Conservation (phyloP, 2,888 invertebrate species). For the Athrips mouffetella region DNA sequence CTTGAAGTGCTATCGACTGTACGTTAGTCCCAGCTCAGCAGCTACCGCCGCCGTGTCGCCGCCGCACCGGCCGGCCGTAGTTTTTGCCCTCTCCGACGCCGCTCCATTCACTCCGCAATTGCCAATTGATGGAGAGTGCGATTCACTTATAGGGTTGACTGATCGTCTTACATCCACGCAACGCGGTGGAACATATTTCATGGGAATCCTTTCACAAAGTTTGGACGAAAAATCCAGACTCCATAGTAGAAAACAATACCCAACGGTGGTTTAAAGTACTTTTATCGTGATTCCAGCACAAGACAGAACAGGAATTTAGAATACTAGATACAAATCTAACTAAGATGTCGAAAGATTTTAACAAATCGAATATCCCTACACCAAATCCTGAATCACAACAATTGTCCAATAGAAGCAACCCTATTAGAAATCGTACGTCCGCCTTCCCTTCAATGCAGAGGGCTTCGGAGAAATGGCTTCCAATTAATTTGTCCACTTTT, state of each 20-base stretch:
- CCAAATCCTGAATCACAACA: background rate
- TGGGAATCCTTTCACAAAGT: background rate
- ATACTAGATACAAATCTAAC: too few relatives aligned
- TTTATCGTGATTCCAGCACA: too few relatives aligned
- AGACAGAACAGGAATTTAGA: too few relatives aligned
- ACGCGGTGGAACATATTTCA: background rate
- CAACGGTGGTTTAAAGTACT: too few relatives aligned
- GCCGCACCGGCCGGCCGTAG: conserved; percentile 13
- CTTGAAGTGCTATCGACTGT: background rate
- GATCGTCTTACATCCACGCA: conserved; percentile 9
- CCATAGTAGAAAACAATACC: too few relatives aligned
- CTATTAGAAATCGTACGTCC: conserved; percentile 1
- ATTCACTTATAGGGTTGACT: conserved; percentile 42
- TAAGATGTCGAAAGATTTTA: background rate
- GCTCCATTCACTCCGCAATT: conserved; percentile 58
- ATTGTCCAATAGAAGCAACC: background rate
- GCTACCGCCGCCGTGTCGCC: background rate
- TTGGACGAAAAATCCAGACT: too few relatives aligned
- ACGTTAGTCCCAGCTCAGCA: background rate
- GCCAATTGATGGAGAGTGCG: conserved; percentile 58
- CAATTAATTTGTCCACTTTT: conserved; percentile 62
- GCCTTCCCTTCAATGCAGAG: conserved; percentile 13
- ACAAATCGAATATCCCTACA: background rate
- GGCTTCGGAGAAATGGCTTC: conserved; percentile 47
- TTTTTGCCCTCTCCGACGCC: conserved; percentile 23